Percentiles rank a stretch among this genome's conserved stretches.
phyloP scores from a whole-genome alignment of 2,888 invertebrate genomes.

The Galeruca laticollis region DNA sequence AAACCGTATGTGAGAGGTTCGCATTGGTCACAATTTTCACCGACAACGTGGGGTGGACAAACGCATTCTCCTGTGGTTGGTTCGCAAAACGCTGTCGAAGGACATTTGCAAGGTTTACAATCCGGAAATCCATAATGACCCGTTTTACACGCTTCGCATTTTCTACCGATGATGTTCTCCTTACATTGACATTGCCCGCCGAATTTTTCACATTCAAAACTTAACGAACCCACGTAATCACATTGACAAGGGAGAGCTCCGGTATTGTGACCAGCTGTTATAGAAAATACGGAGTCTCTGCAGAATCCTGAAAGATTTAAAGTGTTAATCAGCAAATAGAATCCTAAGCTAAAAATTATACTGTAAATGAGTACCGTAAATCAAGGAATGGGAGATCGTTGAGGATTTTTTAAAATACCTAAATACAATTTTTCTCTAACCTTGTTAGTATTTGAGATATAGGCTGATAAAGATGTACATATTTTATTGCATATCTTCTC shows the following conservation, averaged over 20 bases:
- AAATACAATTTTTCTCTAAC: too few relatives aligned
- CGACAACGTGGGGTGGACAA: conserved; percentile 92
- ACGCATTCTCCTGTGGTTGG: conserved; percentile 81
- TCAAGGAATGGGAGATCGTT: too few relatives aligned
- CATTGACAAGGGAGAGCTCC: conserved; percentile 93
- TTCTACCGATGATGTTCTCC: conserved; percentile 92
- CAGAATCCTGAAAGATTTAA: conserved; percentile 78
- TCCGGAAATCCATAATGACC: conserved; percentile 97
- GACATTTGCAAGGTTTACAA: conserved; percentile 90
- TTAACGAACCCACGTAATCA: conserved; percentile 86
- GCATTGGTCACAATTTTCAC: conserved; percentile 91
- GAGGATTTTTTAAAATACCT: too few relatives aligned
- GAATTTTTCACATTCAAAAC: conserved; percentile 90
- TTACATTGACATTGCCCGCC: conserved; percentile 97
- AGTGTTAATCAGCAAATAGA: too few relatives aligned
- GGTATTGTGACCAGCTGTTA: conserved; percentile 95
- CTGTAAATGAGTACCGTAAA: too few relatives aligned
- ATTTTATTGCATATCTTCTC: too few relatives aligned
- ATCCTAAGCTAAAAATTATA: too few relatives aligned
- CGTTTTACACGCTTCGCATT: conserved; percentile 83
- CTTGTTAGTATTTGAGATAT: too few relatives aligned
- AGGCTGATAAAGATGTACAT: too few relatives aligned
- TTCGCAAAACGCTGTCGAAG: conserved; percentile 85
- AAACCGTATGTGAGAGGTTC: conserved; percentile 90
- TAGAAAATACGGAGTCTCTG: conserved; percentile 89